phyloP scores from a whole-genome alignment of 2,113 vertebrate species.

The Sitta europaea region DNA sequence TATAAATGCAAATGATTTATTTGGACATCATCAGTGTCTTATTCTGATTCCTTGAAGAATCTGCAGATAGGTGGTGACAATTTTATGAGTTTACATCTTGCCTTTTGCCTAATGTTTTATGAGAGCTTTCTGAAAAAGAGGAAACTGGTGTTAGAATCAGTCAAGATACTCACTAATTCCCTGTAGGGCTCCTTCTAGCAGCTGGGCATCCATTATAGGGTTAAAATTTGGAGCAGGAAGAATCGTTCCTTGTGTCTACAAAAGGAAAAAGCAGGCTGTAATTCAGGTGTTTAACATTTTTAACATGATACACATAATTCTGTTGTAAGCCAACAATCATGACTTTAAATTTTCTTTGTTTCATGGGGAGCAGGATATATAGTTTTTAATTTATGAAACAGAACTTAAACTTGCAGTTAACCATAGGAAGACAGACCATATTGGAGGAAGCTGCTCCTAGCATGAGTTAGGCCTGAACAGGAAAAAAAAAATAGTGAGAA shows the following conservation, averaged over 20 bases:
- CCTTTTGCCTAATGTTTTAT: neutral
- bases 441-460: neutral
- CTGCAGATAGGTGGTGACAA: neutral
- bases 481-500: neutral
- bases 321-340: neutral
- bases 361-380: neutral
- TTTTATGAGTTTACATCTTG: neutral
- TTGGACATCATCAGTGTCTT: neutral
- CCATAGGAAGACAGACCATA: neutral
- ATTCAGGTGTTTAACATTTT: neutral
- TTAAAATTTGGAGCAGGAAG: constrained; percentile 72
- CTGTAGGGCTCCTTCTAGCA: constrained; percentile 73
- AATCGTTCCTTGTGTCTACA: constrained; percentile 74
- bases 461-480: neutral
- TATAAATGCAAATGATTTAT: neutral
- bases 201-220: constrained; percentile 72
- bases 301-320: neutral
- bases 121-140: neutral
- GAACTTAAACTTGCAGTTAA: neutral
- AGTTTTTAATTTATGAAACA: neutral
- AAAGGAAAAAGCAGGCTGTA: neutral
- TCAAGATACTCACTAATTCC: constrained; percentile 69
- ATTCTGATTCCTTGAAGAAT: neutral
- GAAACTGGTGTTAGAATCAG: neutral
- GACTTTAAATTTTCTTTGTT: neutral